Evolutionary conservation across 1,140 invertebrate genomes (phyloP), one percentile per base, ranked within the genome.

Genomic region (Ctenoplectra terminalis): DNA sequence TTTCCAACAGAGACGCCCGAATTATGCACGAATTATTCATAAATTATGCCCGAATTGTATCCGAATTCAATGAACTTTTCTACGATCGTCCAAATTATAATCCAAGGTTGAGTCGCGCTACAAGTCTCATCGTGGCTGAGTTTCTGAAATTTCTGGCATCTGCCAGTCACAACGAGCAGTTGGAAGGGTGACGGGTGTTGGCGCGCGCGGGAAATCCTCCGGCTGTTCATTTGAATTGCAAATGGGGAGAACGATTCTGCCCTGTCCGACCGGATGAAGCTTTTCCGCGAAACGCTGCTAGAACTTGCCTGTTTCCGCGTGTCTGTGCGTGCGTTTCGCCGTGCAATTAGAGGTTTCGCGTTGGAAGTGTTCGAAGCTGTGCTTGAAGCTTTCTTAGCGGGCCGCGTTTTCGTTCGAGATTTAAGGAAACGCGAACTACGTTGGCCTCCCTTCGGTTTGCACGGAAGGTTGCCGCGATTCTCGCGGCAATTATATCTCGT

Each of bases 171-270:
- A 50, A 31, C 58, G 2, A 20, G 58, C 31, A n/a, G 31, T 20
- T 1, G 60, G 4, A 8, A 3, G 46, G 34, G 52, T 40, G 11
- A 2, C 50, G 8, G 31, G 60, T 2, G 31, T 60, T 43, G 15
- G 46, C 23, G 46, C 72, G 37, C 48, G 43, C 63, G 31, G 69
- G 20, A 71, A 64, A 86, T 79, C 60, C 85, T 72, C 69, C 40
- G 46, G 64, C 66, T 46, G 23, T 63, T 64, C 63, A 40, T 83
- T 83, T 87, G 84, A 86, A 86, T 87, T 87, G 85, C 84, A 86
- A 86, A 86, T 83, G 9, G 40, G 3, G 37, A 13, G 26, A 64
- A 52, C 60, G 74, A 77, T 75, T 72, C 37, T 17, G 3, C 37
- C 26, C 34, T 54, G 83, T 58, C 70, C 80, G 37, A 80, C 81